Evolutionary conservation across 2,888 invertebrate species (phyloP), one percentile per base, ranked within the genome.

Genomic region (Drosophila lutescens): DNA sequence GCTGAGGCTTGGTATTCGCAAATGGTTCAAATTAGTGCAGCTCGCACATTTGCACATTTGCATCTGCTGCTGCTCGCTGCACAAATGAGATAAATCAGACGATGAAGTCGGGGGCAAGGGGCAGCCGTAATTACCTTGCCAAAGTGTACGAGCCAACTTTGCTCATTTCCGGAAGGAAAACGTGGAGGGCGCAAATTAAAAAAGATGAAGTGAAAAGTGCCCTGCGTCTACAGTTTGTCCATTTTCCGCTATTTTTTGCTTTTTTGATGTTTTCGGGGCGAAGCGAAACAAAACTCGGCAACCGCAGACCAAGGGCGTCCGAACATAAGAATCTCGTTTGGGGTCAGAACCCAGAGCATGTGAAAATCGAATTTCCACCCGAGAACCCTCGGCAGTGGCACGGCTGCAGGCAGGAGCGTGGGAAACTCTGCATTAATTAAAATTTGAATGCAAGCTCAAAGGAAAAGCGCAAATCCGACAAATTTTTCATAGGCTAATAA

Each of bases 401-500:
- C 58, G 58, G 44, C 57, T 57, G 50, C 34, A 20, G 43, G 44
- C 40, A 72, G 66, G 54, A 65, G 74, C 7, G 58, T 73, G 9
- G 46, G 30, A 34, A 34, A 62, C 34, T 74, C 88, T 77, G 87
- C 84, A 88, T 88, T 84, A 88, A 88, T 88, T 86, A 85, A 86
- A 88, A 88, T 65, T 75, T 86, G 87, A 81, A 88, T 84, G 79
- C 77, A 62, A 74, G 74, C 78, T 78, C 74, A 86, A 77, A 86
- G 76, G 83, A 77, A 79, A 84, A 84, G 80, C 76, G 82, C 77
- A 88, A 74, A 76, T 68, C 87, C 88, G 87, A 80, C 87, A 88
- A 88, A 84, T 86, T 84, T 84, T 84, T 87, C 86, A 87, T 86
- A 88, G 89, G 89, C 85, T 86, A 86, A 86, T 86, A 86, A 86